These are phyloP conservation scores for Tiliacea aurago DNA, from an alignment of 2,888 invertebrate genomes.

Conservation along the genomic window DNA sequence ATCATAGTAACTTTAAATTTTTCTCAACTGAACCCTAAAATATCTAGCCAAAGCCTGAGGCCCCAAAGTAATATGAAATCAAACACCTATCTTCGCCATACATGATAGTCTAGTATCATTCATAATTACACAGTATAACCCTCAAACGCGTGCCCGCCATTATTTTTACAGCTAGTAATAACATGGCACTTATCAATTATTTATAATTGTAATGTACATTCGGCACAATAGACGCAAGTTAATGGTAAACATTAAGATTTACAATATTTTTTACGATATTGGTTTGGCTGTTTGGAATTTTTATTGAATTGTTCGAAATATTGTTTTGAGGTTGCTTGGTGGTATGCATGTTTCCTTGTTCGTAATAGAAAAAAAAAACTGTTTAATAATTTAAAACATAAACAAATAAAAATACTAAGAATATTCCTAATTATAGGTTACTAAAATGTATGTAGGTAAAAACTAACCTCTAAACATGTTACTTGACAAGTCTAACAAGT, in stretches of 20 bases:
- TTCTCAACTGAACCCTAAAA: slow-evolving; percentile 47
- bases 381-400: not conserved
- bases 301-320: slow-evolving; percentile 44
- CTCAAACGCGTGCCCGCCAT: slow-evolving; percentile 78
- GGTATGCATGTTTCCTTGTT: slow-evolving; percentile 12
- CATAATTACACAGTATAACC: slow-evolving; percentile 67
- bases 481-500: not conserved
- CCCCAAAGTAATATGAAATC: slow-evolving; percentile 62
- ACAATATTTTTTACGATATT: slow-evolving; percentile 61
- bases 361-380: not conserved
- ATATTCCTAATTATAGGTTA: not conserved
- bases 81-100: slow-evolving; percentile 63
- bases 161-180: slow-evolving; percentile 81
- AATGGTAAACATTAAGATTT: slow-evolving; percentile 64
- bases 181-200: slow-evolving; percentile 74
- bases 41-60: slow-evolving; percentile 44
- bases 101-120: slow-evolving; percentile 64
- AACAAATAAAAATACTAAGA: not conserved
- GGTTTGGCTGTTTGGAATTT: slow-evolving; percentile 42
- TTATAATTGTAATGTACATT: slow-evolving; percentile 68
- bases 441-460: not conserved
- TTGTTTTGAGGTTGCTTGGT: slow-evolving; percentile 33
- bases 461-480: slow-evolving; percentile 18
- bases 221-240: slow-evolving; percentile 61
- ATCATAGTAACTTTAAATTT: not conserved